Conservation (phyloP, 2,888 invertebrate species). For the Heliconius sara region DNA sequence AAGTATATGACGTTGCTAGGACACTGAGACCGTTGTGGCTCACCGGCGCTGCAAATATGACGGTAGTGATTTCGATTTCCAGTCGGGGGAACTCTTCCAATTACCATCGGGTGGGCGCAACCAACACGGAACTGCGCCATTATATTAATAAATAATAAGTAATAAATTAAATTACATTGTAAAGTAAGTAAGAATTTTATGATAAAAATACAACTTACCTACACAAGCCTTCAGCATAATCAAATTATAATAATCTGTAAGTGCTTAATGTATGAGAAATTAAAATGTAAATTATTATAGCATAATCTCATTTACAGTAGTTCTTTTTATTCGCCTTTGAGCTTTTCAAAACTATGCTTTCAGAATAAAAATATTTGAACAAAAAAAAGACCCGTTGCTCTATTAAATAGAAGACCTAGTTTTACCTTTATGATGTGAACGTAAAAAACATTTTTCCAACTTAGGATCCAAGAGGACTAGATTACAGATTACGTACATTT, state of each 20-base stretch:
- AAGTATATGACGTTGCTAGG: no score
- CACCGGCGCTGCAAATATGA: no score
- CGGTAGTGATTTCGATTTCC: no score
- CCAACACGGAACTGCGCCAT: neutral
- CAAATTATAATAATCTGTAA: slow-evolving; percentile 9
- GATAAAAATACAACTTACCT: neutral
- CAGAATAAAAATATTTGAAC: slow-evolving; percentile 12
- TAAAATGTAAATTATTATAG: slow-evolving; percentile 10
- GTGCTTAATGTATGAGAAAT: slow-evolving; percentile 9
- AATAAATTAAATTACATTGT: neutral
- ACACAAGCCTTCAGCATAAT: neutral
- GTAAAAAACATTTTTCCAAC: slow-evolving; percentile 27
- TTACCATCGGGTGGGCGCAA: neutral
- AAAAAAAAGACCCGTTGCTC: neutral
- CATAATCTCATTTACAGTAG: slow-evolving; percentile 5
- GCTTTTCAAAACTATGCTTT: slow-evolving; percentile 6
- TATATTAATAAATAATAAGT: no score
- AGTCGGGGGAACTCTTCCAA: no score
- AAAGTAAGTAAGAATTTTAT: neutral
- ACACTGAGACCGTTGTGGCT: no score
- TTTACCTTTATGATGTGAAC: neutral
- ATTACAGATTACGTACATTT: slow-evolving; percentile 36
- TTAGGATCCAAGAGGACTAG: slow-evolving; percentile 33
- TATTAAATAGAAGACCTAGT: slow-evolving; percentile 3
- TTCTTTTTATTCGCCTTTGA: slow-evolving; percentile 16